These are phyloP conservation scores for Berghia stephanieae DNA, from an alignment of 1,140 invertebrate species.

Conservation along the genomic window DNA sequence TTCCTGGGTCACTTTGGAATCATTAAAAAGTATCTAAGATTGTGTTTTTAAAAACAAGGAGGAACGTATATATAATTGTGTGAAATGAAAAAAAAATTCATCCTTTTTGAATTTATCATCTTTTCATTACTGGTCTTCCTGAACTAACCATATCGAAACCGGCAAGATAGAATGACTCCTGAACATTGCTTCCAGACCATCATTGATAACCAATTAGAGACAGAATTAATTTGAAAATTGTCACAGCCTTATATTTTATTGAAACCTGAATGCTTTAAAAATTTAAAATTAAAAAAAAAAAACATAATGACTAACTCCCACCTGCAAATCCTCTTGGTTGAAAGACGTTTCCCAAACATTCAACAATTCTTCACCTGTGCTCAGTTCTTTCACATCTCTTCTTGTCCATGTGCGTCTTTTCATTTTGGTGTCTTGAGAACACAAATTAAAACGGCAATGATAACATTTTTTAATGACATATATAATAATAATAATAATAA, in stretches of 20 bases:
- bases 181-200: not conserved
- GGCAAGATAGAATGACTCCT: not conserved
- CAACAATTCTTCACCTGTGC: slow-evolving; percentile 54
- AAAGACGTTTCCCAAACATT: slow-evolving; percentile 47
- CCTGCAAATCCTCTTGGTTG: slow-evolving; percentile 53
- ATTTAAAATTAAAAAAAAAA: not conserved
- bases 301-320: slow-evolving; percentile 26
- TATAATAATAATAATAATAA: not conserved
- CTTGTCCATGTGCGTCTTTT: slow-evolving; percentile 17
- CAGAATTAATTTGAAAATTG: not conserved
- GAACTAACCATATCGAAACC: not conserved
- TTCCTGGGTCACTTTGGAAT: no score
- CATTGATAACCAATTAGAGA: not conserved
- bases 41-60: no score
- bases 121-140: no score
- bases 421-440: not conserved
- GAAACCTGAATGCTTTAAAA: not conserved
- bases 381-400: slow-evolving; percentile 43
- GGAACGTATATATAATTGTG: no score
- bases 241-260: not conserved
- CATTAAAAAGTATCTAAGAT: no score
- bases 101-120: no score
- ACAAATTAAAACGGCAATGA: not conserved
- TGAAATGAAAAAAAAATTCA: no score
- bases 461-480: not conserved